Conservation (phyloP, 1,140 invertebrate species). For the Hylaeus volcanicus region DNA sequence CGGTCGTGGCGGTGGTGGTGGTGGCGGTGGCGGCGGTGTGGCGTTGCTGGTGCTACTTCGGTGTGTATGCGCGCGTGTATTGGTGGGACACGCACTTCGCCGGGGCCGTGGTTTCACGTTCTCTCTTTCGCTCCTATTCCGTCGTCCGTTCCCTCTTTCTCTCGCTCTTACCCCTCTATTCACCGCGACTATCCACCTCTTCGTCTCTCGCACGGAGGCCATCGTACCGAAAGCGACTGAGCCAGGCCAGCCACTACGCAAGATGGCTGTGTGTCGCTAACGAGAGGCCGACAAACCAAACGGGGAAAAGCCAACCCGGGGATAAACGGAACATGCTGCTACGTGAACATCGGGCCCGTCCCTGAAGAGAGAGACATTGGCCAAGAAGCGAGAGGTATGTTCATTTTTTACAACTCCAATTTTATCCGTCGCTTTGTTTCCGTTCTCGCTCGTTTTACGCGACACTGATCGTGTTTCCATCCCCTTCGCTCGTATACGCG, state of each 20-base stretch:
- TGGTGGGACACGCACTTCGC: constrained; percentile 52
- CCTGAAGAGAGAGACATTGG: constrained; percentile 73
- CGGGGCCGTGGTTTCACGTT: constrained; percentile 42
- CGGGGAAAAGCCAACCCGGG: constrained; percentile 60
- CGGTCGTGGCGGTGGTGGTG: constrained; percentile 22
- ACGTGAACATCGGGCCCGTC: constrained; percentile 67
- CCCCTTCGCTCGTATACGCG: not conserved
- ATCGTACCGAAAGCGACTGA: constrained; percentile 66
- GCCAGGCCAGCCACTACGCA: constrained; percentile 66
- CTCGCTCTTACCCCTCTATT: constrained; percentile 26
- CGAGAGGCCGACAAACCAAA: constrained; percentile 64
- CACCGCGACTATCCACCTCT: constrained; percentile 47
- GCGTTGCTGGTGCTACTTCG: constrained; percentile 52
- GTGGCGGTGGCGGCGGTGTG: constrained; percentile 25
- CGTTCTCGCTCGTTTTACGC: not conserved
- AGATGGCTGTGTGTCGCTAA: constrained; percentile 73
- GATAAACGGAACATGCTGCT: constrained; percentile 72
- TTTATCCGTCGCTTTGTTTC: constrained; percentile 4
- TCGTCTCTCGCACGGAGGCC: constrained; percentile 58
- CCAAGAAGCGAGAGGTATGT: constrained; percentile 72
- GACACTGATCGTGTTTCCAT: not conserved
- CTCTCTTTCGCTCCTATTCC: constrained; percentile 20
- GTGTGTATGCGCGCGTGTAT: constrained; percentile 48
- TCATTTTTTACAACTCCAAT: not conserved
- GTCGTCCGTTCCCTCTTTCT: constrained; percentile 30